phyloP scores from a whole-genome alignment of 1,140 invertebrate species.

The Drosophila lini region DNA sequence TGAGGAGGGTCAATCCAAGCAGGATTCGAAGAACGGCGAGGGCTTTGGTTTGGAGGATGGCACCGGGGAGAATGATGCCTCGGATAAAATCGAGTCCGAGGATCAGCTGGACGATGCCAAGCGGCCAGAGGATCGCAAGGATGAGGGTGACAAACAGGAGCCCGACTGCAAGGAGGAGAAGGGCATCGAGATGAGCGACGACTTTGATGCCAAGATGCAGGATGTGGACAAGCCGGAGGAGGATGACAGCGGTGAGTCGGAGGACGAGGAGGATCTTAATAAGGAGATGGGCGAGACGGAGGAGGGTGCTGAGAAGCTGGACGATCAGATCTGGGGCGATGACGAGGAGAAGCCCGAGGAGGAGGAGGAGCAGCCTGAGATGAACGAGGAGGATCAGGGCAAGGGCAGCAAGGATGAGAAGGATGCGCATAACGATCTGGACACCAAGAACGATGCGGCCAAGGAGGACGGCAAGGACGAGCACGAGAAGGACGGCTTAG shows the following conservation, averaged over 20 bases:
- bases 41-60: constrained; percentile 96
- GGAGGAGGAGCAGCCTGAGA: constrained; percentile 86
- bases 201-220: constrained; percentile 89
- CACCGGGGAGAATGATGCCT: constrained; percentile 97
- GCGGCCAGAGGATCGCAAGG: constrained; percentile 89
- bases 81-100: constrained; percentile 90
- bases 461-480: constrained; percentile 85
- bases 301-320: constrained; percentile 91
- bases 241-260: constrained; percentile 88
- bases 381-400: constrained; percentile 87
- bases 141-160: constrained; percentile 84
- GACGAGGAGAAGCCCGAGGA: constrained; percentile 90
- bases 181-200: constrained; percentile 86
- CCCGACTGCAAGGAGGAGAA: constrained; percentile 95
- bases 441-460: constrained; percentile 86
- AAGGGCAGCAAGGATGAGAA: constrained; percentile 91
- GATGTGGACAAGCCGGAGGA: constrained; percentile 91
- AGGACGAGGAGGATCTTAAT: constrained; percentile 91
- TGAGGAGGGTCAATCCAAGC: constrained; percentile 87
- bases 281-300: constrained; percentile 98
- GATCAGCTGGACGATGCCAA: constrained; percentile 97
- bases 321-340: constrained; percentile 95
- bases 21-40: constrained; percentile 86
- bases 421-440: constrained; percentile 88
- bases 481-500: constrained; percentile 84